Evolutionary conservation across 2,113 vertebrate genomes (phyloP).

Genomic region (Antechinus stuartii): DNA sequence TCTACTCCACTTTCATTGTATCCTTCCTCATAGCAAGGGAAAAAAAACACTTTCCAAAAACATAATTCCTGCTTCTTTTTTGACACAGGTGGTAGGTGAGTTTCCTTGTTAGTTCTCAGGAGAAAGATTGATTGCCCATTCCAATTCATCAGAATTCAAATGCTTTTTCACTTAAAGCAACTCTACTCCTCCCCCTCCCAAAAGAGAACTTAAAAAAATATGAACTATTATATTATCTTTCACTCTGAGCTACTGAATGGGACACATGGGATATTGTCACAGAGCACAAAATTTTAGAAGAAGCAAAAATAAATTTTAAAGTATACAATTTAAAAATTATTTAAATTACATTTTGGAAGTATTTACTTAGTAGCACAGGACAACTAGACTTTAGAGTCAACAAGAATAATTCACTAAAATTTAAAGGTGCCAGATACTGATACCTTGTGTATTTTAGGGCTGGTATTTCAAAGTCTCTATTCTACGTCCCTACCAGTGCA

Average conservation of each 20-base stretch:
- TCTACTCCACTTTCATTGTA: not conserved
- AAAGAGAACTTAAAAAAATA: not conserved
- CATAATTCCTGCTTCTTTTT: not conserved
- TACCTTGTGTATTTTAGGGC: not conserved
- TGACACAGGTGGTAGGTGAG: not conserved
- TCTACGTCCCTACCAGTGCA: not conserved
- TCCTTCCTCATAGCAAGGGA: not conserved
- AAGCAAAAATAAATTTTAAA: not conserved
- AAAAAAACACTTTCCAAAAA: not conserved
- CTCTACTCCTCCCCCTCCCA: not conserved
- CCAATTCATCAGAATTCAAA: not conserved
- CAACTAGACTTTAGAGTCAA: not conserved
- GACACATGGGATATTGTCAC: not conserved
- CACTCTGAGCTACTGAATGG: not conserved
- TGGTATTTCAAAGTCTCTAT: not conserved
- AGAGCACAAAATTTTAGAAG: not conserved
- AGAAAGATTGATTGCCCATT: not conserved
- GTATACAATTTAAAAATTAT: not conserved
- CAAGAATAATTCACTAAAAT: not conserved
- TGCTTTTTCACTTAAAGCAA: not conserved
- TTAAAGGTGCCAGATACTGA: not conserved
- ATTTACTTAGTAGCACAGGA: not conserved
- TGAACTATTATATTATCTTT: not conserved
- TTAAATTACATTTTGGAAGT: not conserved
- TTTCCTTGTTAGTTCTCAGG: not conserved